phyloP scores from a whole-genome alignment of 1,140 invertebrate species.

The Diabrotica virgifera region DNA sequence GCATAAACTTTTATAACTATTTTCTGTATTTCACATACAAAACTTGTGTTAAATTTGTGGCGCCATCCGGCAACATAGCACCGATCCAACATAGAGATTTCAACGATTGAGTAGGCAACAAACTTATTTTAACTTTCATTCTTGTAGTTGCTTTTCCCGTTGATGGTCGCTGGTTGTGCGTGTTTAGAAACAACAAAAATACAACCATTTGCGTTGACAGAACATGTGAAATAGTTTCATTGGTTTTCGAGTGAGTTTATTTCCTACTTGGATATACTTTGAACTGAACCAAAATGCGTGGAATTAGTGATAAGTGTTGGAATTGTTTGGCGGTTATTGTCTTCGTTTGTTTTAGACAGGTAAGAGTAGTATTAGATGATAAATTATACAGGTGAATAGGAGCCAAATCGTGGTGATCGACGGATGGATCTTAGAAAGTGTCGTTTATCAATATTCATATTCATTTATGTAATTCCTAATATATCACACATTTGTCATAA shows the following conservation, averaged over 20 bases:
- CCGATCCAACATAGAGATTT: not conserved
- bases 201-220: not conserved
- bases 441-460: too few relatives aligned
- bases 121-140: not conserved
- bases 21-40: too few relatives aligned
- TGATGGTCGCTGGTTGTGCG: not conserved
- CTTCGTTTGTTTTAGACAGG: not conserved
- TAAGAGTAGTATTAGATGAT: not conserved
- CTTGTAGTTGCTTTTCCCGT: not conserved
- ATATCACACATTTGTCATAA: too few relatives aligned
- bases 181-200: not conserved
- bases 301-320: not conserved
- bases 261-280: not conserved
- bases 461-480: too few relatives aligned
- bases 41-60: too few relatives aligned
- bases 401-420: too few relatives aligned
- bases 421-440: too few relatives aligned
- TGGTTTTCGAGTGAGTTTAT: not conserved
- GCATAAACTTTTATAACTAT: too few relatives aligned
- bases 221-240: not conserved
- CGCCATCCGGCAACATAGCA: not conserved
- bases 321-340: not conserved
- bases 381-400: too few relatives aligned
- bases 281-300: not conserved
- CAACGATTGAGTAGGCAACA: not conserved